A percentile compares a stretch with the other conserved stretches of the same genome.
Evolutionary conservation across 2,797 vertebrate genomes (phyloP).

Genomic region (Gallirallus australis): DNA sequence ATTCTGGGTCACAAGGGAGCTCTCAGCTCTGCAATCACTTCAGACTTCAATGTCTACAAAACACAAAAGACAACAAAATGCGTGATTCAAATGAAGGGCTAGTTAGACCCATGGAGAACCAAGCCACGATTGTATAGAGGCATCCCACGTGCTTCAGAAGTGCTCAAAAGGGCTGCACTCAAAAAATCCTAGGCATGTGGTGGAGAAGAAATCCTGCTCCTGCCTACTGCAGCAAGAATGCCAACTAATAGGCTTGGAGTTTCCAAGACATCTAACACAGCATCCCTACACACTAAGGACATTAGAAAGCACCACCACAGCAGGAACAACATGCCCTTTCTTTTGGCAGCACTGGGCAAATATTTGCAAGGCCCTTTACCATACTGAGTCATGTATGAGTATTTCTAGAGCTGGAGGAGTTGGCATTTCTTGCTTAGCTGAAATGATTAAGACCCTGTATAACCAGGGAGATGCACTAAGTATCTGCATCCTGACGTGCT

Average conservation of each 20-base stretch:
- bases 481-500: not conserved
- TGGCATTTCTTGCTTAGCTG: not conserved
- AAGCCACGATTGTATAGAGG: not conserved
- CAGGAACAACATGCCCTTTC: not conserved
- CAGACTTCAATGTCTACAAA: constrained; percentile 9
- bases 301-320: not conserved
- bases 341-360: not conserved
- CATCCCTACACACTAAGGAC: not conserved
- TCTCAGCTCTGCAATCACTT: constrained; percentile 24
- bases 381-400: not conserved
- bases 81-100: constrained; percentile 15
- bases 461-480: not conserved
- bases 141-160: not conserved
- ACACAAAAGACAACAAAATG: constrained; percentile 49
- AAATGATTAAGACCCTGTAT: not conserved
- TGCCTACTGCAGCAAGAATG: not conserved
- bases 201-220: not conserved
- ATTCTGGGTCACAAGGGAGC: constrained; percentile 46
- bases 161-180: not conserved
- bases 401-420: not conserved
- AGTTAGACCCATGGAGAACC: not conserved
- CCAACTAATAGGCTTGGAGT: not conserved
- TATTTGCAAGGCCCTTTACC: not conserved
- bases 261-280: not conserved
- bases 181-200: not conserved